These are phyloP conservation scores for Arenicola marina DNA, from an alignment of 2,888 invertebrate species.

Conservation along the genomic window DNA sequence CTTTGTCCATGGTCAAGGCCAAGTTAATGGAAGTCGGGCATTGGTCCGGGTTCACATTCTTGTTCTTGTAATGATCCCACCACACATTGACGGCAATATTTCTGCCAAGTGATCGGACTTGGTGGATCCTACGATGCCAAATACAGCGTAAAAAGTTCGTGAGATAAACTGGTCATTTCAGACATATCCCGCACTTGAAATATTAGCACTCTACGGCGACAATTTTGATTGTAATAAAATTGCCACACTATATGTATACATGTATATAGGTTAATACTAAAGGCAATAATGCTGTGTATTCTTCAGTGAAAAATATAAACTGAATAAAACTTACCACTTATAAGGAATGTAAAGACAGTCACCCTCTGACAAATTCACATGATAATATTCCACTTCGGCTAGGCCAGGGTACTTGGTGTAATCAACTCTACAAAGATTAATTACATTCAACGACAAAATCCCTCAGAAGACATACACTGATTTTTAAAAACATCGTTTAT, in stretches of 20 bases:
- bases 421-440: slow-evolving; percentile 44
- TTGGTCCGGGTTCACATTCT: slow-evolving; percentile 34
- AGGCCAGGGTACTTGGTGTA: slow-evolving; percentile 50
- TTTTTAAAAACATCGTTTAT: too few species aligned
- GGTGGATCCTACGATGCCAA: slow-evolving; percentile 47
- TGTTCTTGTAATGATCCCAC: slow-evolving; percentile 46
- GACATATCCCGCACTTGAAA: too few species aligned
- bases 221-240: too few species aligned
- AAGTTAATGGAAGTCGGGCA: slow-evolving; percentile 39
- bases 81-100: slow-evolving; percentile 57
- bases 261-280: too few species aligned
- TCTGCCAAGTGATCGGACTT: slow-evolving; percentile 52
- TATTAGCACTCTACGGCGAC: too few species aligned
- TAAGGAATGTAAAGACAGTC: slow-evolving; percentile 58
- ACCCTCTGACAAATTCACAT: slow-evolving; percentile 46
- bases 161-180: too few species aligned
- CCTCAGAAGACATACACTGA: too few species aligned
- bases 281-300: too few species aligned
- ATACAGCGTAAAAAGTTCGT: background rate
- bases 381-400: slow-evolving; percentile 47
- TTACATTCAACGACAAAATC: background rate
- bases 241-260: too few species aligned
- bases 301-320: background rate
- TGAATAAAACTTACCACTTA: slow-evolving; percentile 44
- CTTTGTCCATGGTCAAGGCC: slow-evolving; percentile 38